Evolutionary conservation across 2,888 invertebrate genomes (phyloP), one percentile per base, ranked within the genome.

Genomic region (Perizoma affinitatum): DNA sequence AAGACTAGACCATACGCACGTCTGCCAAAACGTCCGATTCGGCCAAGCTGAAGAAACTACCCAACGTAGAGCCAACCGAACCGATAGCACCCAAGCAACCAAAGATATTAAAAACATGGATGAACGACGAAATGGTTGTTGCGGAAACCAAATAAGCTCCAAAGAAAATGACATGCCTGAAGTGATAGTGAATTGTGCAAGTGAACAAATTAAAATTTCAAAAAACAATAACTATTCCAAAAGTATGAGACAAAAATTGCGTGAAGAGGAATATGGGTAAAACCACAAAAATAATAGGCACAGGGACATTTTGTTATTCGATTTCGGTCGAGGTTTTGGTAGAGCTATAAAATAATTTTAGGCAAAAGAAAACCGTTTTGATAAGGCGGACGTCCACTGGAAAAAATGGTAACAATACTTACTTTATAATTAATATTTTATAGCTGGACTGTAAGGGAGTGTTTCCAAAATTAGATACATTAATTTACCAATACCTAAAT

Each of bases 1-100:
- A 8, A 66, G 43, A 5, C 61, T 53, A 35, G 46, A 67, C 8
- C 65, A 73, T 0, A 66, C 72, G 4, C 69, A 76, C 40, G 54
- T 69, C 4, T 73, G 68, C n/a, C 70, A 67, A 50, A 72, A 69
- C 7, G 71, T 67, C n/a, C 69, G 43, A 7, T 7, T 47, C 10
- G 22, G 45, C 50, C 38, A 43, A 5, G 10, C 40, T 10, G 50
- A 40, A 6, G 54, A 40, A 0, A 10, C 4, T 11, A 45, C 22
- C 50, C 44, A 35, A n/a, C 33, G 46, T 0, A 10, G n/a, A 10
- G n/a, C 44, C 42, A n/a, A 46, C 11, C 11, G 35, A 10, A 38
- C 44, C 4, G 49, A 22, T 33, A 49, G 6, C 50, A 40, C 44
- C 36, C 33, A 47, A 54, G 3, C 9, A 40, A 58, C 53, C 58